phyloP scores from a whole-genome alignment of 1,140 invertebrate genomes.

The Triops cancriformis region DNA sequence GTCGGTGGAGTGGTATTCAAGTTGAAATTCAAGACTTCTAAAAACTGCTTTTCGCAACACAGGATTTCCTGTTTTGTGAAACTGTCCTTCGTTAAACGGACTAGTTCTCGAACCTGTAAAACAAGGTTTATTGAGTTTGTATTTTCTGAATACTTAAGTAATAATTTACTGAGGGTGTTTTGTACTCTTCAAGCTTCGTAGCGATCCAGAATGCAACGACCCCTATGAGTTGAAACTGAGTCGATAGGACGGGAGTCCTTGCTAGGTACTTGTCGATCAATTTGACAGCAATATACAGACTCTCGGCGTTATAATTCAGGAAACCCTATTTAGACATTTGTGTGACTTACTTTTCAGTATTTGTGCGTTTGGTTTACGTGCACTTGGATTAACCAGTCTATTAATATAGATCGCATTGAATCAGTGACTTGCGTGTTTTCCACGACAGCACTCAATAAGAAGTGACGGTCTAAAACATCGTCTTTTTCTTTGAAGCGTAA shows the following conservation, averaged over 20 bases:
- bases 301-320: slow-evolving; percentile 11
- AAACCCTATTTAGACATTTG: slow-evolving; percentile 11
- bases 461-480: background rate
- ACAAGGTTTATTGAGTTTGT: background rate
- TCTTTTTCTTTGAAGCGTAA: background rate
- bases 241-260: background rate
- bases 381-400: slow-evolving; percentile 24
- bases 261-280: slow-evolving; percentile 16
- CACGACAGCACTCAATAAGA: background rate
- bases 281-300: slow-evolving; percentile 19
- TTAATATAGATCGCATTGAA: slow-evolving; percentile 20
- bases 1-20: background rate
- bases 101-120: background rate
- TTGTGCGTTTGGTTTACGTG: slow-evolving; percentile 1
- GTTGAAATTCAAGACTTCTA: background rate
- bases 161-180: background rate
- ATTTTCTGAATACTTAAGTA: background rate
- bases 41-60: background rate
- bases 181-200: slow-evolving; percentile 21
- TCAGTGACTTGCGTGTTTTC: background rate
- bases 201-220: slow-evolving; percentile 21
- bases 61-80: background rate
- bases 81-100: background rate
- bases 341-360: background rate
- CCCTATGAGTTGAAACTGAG: slow-evolving; percentile 17